A percentile compares a stretch with the other conserved stretches of the same genome.
These are phyloP conservation scores for Mesorhabditis belari DNA, from an alignment of 2,888 invertebrate species.

Conservation along the genomic window DNA sequence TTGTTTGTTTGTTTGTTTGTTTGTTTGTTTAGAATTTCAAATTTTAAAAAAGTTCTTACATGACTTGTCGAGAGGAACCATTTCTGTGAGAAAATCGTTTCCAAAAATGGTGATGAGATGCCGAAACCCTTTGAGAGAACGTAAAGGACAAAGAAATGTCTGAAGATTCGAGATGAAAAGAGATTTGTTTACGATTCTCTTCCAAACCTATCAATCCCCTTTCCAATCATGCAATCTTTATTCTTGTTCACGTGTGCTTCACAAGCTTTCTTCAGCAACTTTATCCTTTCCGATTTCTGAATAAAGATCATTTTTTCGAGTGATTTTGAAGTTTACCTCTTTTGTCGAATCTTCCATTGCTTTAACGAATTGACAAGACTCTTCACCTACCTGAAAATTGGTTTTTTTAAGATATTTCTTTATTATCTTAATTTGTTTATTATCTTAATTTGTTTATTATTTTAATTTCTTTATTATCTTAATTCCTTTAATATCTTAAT, in stretches of 20 bases:
- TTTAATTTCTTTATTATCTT: no score
- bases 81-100: conserved; percentile 75
- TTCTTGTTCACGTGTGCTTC: conserved; percentile 53
- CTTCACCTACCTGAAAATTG: conserved; percentile 64
- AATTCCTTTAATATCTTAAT: no score
- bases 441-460: no score
- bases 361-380: conserved; percentile 86
- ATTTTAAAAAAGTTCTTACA: conserved; percentile 4
- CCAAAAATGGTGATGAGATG: conserved; percentile 52
- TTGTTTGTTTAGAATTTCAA: no score
- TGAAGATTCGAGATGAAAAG: conserved; percentile 38
- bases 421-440: no score
- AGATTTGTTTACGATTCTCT: background rate
- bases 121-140: conserved; percentile 68
- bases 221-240: conserved; percentile 56
- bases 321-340: conserved; percentile 8
- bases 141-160: conserved; percentile 93
- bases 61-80: conserved; percentile 82
- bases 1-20: no score
- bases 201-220: conserved; percentile 70
- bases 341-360: conserved; percentile 70
- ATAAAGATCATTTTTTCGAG: conserved; percentile 2
- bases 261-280: conserved; percentile 70
- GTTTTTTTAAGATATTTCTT: no score
- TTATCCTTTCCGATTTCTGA: conserved; percentile 69